Base-by-base conservation (phyloP, 2,797 vertebrate genomes). In the Falco columbarius region DNA sequence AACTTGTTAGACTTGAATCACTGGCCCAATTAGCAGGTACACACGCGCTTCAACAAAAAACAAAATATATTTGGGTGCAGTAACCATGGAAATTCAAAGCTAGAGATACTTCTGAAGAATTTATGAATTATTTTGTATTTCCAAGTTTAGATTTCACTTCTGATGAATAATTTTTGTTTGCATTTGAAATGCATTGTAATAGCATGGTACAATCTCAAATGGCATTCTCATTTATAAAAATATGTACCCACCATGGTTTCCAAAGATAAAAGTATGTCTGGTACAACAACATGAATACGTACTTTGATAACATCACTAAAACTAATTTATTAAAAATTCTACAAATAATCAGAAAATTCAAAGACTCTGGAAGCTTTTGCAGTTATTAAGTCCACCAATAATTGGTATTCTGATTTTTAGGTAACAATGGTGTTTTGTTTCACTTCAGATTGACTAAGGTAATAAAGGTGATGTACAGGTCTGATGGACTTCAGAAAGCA, bases 71-170 rank as follows among this genome's bases (percentile, higher is more conserved):
- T 89, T 89, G 71, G 44, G 21, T 80, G 26, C 49, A 76, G 77
- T 96, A 76, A 96, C 89, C 91, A 85, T 91, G 92, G 83, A 86
- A 93, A 94, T 94, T 85, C 52, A 91, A 93, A 92, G 26, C 34
- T 71, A 79, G 49, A 51, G 27, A 79, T 62, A 76, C 29, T 93
- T 74, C 34, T 65, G 71, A 86, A 82, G 70, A 92, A 85, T 80
- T 86, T 91, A 67, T 81, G 66, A 52, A 59, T 90, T 83, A 81
- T 71, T 96, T 88, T 87, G 19, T 94, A 63, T 54, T 91, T 86
- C 72, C 80, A 91, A 40, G 84, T 88, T 90, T 93, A 91, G 82
- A 93, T 74, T 77, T 91, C 52, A 52, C 18, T 87, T 91, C 77
- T 49, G 63, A 66, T 89, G 18, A 79, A 42, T 56, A 51, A 42